Conservation (phyloP, 2,797 vertebrate genomes). For the Gobionotothen gibberifrons region DNA sequence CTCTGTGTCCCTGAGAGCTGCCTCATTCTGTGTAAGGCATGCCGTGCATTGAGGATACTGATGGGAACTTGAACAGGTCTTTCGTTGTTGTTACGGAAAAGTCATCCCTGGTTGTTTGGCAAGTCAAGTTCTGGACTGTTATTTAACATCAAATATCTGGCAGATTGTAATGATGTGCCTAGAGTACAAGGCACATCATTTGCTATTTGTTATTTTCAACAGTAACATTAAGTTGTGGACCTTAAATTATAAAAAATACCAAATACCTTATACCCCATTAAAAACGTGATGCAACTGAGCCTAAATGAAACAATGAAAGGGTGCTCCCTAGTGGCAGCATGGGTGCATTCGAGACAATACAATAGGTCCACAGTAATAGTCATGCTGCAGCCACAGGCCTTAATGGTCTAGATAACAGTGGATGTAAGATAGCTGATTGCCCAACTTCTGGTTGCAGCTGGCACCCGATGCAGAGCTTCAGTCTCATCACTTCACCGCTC, state of each 20-base stretch:
- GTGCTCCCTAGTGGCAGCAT: conserved; percentile 74
- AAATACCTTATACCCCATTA: conserved; percentile 11
- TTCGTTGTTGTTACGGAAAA: conserved; percentile 29
- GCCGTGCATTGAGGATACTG: conserved; percentile 20
- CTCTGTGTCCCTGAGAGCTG: conserved; percentile 14
- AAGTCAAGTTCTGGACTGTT: conserved; percentile 1
- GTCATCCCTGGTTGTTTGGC: background rate
- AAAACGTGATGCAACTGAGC: conserved; percentile 15
- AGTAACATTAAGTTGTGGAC: conserved; percentile 23
- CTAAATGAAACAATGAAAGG: conserved; percentile 61
- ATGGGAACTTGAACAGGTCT: conserved; percentile 33
- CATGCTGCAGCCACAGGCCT: conserved; percentile 27
- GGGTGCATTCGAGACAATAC: conserved; percentile 32
- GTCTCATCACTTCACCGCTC: conserved; percentile 16
- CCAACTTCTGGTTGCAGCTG: conserved; percentile 25
- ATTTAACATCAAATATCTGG: conserved; percentile 20
- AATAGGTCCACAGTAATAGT: conserved; percentile 33
- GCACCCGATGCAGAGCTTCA: conserved; percentile 7
- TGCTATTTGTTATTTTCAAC: background rate
- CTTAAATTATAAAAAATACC: conserved; percentile 16
- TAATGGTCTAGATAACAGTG: conserved; percentile 45
- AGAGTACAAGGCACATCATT: background rate
- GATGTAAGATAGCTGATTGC: conserved; percentile 34
- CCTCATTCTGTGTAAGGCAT: conserved; percentile 1
- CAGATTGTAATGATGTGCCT: no score